Conservation (phyloP, 2,113 vertebrate genomes). For the Hemiprocne comata region DNA sequence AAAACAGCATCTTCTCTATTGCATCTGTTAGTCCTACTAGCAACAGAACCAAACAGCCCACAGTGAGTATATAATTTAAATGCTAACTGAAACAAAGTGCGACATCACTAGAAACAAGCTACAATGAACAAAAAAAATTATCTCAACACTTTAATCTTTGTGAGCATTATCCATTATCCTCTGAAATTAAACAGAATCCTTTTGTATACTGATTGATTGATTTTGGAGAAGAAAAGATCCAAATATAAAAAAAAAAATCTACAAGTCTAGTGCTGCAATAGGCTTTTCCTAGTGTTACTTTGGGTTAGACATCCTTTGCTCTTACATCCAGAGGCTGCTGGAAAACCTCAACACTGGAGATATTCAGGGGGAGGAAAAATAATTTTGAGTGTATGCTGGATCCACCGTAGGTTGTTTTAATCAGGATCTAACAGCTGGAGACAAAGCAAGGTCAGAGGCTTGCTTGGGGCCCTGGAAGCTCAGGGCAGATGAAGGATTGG, state of each 20-base stretch:
- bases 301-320: neutral
- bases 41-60: neutral
- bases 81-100: neutral
- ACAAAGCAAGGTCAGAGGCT: neutral
- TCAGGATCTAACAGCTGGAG: neutral
- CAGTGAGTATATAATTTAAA: neutral
- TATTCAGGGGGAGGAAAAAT: neutral
- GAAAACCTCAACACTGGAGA: neutral
- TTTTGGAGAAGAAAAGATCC: neutral
- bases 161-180: neutral
- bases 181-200: neutral
- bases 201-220: neutral
- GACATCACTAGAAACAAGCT: neutral
- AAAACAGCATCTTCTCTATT: neutral
- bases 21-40: neutral
- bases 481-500: neutral
- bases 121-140: neutral
- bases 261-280: neutral
- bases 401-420: neutral
- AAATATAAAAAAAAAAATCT: neutral
- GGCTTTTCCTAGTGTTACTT: neutral
- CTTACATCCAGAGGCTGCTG: neutral
- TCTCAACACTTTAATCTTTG: neutral
- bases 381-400: neutral
- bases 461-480: neutral